These are phyloP conservation scores for Philopotamus ludificatus DNA, from an alignment of 1,140 invertebrate genomes.

Conservation along the genomic window DNA sequence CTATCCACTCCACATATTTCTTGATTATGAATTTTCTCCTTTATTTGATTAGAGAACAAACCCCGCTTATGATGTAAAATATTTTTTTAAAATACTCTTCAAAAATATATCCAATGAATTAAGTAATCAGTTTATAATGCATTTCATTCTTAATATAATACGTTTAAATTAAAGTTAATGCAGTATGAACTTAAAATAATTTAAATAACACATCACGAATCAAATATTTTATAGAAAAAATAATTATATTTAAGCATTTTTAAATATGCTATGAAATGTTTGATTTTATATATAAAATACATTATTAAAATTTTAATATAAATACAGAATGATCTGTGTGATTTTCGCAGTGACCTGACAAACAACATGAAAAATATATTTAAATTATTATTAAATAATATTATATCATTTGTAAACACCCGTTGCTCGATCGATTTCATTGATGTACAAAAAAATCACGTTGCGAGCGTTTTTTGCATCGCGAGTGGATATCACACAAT, in stretches of 20 bases:
- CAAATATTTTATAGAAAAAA: constrained; percentile 19
- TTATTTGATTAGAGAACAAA: too few relatives aligned
- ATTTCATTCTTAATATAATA: not conserved
- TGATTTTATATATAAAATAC: constrained; percentile 7
- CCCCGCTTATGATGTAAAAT: constrained; percentile 38
- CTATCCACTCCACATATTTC: constrained; percentile 21
- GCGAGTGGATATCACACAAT: too few relatives aligned
- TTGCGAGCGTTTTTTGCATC: not conserved
- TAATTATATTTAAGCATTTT: too few relatives aligned
- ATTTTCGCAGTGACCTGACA: constrained; percentile 24
- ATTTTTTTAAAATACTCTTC: constrained; percentile 30
- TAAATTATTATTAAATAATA: constrained; percentile 6
- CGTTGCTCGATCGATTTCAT: constrained; percentile 10
- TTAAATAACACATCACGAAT: constrained; percentile 1
- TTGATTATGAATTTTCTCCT: constrained; percentile 21
- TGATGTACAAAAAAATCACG: not conserved
- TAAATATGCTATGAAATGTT: constrained; percentile 9
- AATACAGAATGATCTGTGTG: constrained; percentile 19
- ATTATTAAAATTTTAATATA: constrained; percentile 28
- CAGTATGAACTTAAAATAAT: too few relatives aligned
- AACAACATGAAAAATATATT: constrained; percentile 13
- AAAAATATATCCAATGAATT: too few relatives aligned
- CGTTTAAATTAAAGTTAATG: too few relatives aligned
- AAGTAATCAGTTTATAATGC: not conserved
- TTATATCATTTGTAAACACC: constrained; percentile 6